Percentiles rank a stretch among this genome's conserved stretches.
phyloP scores from a whole-genome alignment of 2,888 invertebrate genomes.

The Rotaria magnacalcarata region DNA sequence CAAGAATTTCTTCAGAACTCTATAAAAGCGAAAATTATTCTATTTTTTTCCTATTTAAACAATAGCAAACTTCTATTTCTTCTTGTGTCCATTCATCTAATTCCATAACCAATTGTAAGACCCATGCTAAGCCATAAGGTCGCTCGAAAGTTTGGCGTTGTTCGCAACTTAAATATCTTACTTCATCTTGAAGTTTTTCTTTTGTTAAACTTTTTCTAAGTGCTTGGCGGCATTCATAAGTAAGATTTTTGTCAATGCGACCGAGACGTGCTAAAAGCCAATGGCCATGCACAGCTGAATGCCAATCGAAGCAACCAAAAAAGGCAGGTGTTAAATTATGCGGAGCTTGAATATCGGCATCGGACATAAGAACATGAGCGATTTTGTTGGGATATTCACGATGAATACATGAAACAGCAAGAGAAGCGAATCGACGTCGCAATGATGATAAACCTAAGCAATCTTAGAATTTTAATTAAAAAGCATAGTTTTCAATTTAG shows the following conservation, averaged over 20 bases:
- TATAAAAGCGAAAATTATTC: too few relatives aligned
- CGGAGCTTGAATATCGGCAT: not conserved
- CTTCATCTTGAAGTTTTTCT: constrained; percentile 6
- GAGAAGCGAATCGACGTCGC: not conserved
- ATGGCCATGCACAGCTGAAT: constrained; percentile 38
- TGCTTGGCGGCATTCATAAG: not conserved
- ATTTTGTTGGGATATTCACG: constrained; percentile 28
- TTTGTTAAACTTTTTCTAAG: not conserved
- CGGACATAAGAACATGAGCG: not conserved
- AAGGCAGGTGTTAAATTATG: not conserved
- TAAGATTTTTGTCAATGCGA: not conserved
- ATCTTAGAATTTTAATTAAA: too few relatives aligned
- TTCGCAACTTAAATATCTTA: not conserved
- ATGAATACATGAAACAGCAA: constrained; percentile 25
- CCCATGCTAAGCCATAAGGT: constrained; percentile 6
- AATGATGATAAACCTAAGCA: too few relatives aligned
- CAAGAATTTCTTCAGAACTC: too few relatives aligned
- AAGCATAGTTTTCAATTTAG: too few relatives aligned
- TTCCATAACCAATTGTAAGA: not conserved
- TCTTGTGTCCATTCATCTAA: not conserved
- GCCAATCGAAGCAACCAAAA: constrained; percentile 27
- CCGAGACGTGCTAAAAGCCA: constrained; percentile 13
- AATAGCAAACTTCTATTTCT: not conserved
- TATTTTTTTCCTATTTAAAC: too few relatives aligned
- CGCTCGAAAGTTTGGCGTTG: not conserved